Conservation (phyloP, 30 jellyfish, hydroid and myxozoan species). For the Aurelia sp. region DNA sequence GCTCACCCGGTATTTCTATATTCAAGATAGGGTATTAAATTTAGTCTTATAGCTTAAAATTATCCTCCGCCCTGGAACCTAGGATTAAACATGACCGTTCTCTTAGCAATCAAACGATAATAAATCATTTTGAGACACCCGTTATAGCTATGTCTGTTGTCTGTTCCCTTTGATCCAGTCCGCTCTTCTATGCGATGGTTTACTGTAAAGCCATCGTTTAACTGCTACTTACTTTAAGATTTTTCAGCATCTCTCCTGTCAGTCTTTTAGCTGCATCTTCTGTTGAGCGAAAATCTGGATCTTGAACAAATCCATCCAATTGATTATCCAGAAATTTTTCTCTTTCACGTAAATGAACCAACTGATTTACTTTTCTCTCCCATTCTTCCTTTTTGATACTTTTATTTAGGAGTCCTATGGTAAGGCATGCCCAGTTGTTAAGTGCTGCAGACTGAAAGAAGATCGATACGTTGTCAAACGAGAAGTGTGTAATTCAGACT, state of each 20-base stretch:
- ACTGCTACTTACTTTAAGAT: conserved; percentile 15
- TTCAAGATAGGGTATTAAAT: too few species aligned
- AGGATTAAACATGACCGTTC: too few species aligned
- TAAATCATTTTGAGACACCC: too few species aligned
- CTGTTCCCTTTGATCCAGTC: too few species aligned
- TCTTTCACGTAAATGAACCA: conserved; percentile 48
- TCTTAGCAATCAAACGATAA: too few species aligned
- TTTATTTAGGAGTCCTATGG: conserved; percentile 66
- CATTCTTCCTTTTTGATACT: conserved; percentile 29
- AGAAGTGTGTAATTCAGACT: neutral
- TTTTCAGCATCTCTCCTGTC: conserved; percentile 13
- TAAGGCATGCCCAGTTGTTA: conserved; percentile 83
- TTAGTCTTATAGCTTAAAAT: too few species aligned
- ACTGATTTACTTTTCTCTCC: conserved; percentile 42
- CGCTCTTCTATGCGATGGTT: too few species aligned
- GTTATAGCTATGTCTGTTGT: too few species aligned
- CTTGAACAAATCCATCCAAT: conserved; percentile 67
- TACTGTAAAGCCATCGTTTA: too few species aligned
- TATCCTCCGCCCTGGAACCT: too few species aligned
- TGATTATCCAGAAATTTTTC: conserved; percentile 70
- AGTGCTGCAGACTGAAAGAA: conserved; percentile 66
- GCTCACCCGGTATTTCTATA: too few species aligned
- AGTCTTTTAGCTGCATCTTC: conserved; percentile 27
- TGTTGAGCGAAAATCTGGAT: conserved; percentile 28
- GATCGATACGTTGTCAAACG: neutral